Evolutionary conservation across 2,797 vertebrate species (phyloP), one percentile per base, ranked within the genome.

Genomic region (Strix occidentalis): DNA sequence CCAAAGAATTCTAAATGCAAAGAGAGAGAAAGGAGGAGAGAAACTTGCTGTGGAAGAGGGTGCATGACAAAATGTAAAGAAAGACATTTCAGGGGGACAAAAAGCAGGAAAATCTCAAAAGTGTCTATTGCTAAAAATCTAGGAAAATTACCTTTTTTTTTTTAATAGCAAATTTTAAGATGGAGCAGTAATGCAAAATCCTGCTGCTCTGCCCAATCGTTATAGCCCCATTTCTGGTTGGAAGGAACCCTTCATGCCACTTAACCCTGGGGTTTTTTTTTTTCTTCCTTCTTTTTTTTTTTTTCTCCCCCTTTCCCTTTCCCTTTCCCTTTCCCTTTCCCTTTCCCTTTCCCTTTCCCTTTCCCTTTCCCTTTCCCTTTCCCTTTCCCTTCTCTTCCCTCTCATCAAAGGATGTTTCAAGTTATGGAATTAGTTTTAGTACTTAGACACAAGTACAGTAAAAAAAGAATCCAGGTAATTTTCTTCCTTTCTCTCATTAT

Each of bases 251-350:
- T 82, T 60, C 4, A 4, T 84, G 5, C 15, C 16, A 3, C 6
- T 66, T 20, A 79, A 35, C 31, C 9, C 19, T 48, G 9, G 1
- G 3, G 1, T 23, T 6, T 0, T 11, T 24, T 56, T 39, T 56
- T 39, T 45, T 5, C 7, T 50, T 10, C 0, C 0, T 21, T 4
- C 6, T 31, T 20, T 28, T 7, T 15, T 7, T 15, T 10, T 10
- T 5, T 37, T 37, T 9, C 37, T 11, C 39, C 39, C 39, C 37
- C 37, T 37, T 37, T 37, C 37, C 37, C 37, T 37, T 37, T 37
- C 37, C 37, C 37, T 37, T 37, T 37, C 37, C 37, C 37, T 37
- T 37, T 37, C 37, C 37, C 37, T 37, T 37, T 37, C 37, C 37
- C 37, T 37, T 37, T 37, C 37, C 37, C 37, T 37, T 37, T 37